Percentiles rank a stretch among this genome's conserved stretches.
These are phyloP conservation scores for Oopsacas minuta DNA, from an alignment of 37 sponge, comb jelly and placozoan genomes.

Conservation along the genomic window DNA sequence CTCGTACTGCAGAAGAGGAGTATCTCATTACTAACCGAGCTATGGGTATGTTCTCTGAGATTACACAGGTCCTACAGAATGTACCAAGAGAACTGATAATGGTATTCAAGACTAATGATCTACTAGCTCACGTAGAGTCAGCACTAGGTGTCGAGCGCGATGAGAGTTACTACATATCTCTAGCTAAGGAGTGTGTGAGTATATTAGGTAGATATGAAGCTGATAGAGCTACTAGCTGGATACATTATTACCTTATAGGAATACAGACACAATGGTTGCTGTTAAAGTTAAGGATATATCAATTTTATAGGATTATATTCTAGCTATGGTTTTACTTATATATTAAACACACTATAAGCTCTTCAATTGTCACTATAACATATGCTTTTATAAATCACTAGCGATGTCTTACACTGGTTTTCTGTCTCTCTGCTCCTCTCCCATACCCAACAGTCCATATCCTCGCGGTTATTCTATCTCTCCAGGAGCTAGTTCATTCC, in stretches of 20 bases:
- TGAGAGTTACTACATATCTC: constrained; percentile 44
- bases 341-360: too few species aligned
- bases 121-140: constrained; percentile 61
- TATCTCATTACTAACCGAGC: constrained; percentile 21
- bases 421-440: neutral
- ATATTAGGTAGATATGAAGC: constrained; percentile 45
- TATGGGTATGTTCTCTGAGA: constrained; percentile 27
- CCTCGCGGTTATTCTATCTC: neutral
- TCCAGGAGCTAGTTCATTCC: neutral
- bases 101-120: constrained; percentile 88
- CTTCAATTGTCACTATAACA: too few species aligned
- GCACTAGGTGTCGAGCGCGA: constrained; percentile 26
- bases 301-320: neutral
- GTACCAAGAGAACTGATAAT: constrained; percentile 78
- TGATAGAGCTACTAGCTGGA: neutral
- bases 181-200: constrained; percentile 55
- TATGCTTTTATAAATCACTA: too few species aligned
- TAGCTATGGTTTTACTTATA: neutral
- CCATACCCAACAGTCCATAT: neutral
- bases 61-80: constrained; percentile 59
- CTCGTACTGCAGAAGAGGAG: constrained; percentile 31
- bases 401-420: neutral
- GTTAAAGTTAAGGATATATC: neutral
- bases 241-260: neutral
- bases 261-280: neutral